Evolutionary conservation across 2,888 invertebrate species (phyloP).

Genomic region (Scrobipalpa atriplicella): DNA sequence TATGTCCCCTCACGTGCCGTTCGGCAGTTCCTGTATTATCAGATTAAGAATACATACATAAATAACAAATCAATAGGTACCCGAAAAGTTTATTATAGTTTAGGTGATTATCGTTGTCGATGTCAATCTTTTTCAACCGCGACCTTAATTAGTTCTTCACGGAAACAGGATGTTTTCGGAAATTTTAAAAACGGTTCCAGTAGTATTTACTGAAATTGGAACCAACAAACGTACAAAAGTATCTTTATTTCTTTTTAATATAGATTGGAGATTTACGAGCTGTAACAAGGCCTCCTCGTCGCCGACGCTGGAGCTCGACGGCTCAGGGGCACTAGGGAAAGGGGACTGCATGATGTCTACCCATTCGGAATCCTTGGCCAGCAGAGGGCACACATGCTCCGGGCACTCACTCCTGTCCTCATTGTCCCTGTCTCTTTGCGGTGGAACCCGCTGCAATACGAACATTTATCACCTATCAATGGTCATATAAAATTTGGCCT

Average conservation of each 20-base stretch:
- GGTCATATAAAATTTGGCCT: constrained; percentile 31
- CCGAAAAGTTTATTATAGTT: no score
- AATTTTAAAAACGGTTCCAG: no score
- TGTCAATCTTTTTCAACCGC: no score
- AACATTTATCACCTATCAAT: neutral
- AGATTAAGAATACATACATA: no score
- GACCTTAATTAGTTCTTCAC: no score
- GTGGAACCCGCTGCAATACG: no score
- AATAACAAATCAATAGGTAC: no score
- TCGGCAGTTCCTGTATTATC: no score
- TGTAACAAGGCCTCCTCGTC: constrained; percentile 67
- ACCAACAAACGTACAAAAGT: neutral
- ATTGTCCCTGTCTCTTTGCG: constrained; percentile 25
- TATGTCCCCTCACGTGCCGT: no score
- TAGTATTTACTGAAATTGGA: neutral
- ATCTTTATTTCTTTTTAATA: no score
- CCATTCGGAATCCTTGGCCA: constrained; percentile 80
- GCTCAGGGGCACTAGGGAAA: constrained; percentile 37
- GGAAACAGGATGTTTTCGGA: no score
- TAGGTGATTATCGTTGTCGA: no score
- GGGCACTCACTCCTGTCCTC: constrained; percentile 35
- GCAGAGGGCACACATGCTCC: constrained; percentile 57
- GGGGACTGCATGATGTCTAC: constrained; percentile 61
- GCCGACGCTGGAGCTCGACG: constrained; percentile 37
- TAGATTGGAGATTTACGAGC: constrained; percentile 51